Evolutionary conservation across 2,888 invertebrate genomes (phyloP).

Genomic region (Euclidia mi): DNA sequence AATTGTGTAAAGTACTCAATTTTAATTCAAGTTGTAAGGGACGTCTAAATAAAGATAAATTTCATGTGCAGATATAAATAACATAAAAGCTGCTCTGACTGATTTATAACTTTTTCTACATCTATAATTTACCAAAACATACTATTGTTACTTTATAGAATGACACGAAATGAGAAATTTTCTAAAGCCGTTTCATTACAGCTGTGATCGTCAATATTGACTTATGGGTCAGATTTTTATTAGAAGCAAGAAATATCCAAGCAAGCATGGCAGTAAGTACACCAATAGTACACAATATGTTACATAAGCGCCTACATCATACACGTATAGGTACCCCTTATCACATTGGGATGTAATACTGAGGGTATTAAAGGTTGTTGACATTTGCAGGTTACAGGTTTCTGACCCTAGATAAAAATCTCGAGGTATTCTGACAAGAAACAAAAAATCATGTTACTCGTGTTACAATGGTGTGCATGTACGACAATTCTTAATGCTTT

Average conservation of each 20-base stretch:
- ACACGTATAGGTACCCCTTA: conserved; percentile 9
- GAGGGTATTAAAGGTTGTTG: conserved; percentile 15
- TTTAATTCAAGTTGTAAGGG: no score
- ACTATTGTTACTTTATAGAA: no score
- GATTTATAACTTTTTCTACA: no score
- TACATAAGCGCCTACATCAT: background rate
- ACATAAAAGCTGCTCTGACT: no score
- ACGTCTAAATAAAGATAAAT: no score
- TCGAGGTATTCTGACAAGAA: conserved; percentile 10
- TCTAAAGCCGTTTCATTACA: background rate
- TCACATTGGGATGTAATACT: conserved; percentile 14
- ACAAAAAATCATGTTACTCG: conserved; percentile 13
- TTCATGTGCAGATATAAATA: no score
- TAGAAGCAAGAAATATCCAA: background rate
- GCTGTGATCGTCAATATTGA: background rate
- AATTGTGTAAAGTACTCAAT: no score
- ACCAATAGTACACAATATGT: conserved; percentile 1
- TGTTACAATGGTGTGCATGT: background rate
- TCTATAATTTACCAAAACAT: no score
- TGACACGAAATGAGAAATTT: no score
- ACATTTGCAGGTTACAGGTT: conserved; percentile 11
- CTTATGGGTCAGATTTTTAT: background rate
- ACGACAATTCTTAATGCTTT: no score
- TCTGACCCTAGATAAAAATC: conserved; percentile 15
- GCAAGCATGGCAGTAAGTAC: background rate